phyloP scores from a whole-genome alignment of 2,113 vertebrate genomes.

The Ciconia stormi region DNA sequence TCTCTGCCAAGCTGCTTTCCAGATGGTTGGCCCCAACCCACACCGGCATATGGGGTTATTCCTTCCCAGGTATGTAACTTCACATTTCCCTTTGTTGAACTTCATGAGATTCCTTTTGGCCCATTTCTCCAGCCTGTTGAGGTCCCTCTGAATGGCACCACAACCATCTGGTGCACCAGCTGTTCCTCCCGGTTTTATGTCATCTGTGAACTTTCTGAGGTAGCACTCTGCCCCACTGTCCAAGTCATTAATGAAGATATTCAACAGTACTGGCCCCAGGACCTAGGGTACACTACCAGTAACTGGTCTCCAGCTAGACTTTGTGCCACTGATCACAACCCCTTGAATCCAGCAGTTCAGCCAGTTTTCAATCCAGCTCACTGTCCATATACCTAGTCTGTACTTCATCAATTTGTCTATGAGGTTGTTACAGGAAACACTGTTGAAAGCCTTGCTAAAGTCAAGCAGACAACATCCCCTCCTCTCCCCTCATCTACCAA shows the following conservation, averaged over 20 bases:
- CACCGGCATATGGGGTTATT: neutral
- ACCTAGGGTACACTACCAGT: neutral
- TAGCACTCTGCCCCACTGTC: neutral
- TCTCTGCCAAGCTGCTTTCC: neutral
- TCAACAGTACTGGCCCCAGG: neutral
- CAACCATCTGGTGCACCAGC: neutral
- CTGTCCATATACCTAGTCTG: no score
- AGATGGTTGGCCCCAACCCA: neutral
- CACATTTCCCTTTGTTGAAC: neutral
- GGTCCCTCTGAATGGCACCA: neutral
- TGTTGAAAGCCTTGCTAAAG: neutral
- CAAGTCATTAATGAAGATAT: neutral
- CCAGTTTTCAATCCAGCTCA: rapidly evolving
- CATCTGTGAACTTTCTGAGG: neutral
- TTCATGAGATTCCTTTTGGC: neutral
- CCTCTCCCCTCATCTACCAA: neutral
- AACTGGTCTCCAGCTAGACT: neutral
- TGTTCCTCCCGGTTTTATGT: neutral
- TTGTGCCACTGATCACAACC: neutral
- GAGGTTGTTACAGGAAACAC: neutral
- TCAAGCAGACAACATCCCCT: neutral
- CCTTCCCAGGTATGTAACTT: neutral
- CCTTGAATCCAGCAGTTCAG: neutral
- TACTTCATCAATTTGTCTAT: neutral
- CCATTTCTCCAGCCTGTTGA: neutral